phyloP scores from a whole-genome alignment of 2,113 vertebrate genomes.

The Tachycineta bicolor region DNA sequence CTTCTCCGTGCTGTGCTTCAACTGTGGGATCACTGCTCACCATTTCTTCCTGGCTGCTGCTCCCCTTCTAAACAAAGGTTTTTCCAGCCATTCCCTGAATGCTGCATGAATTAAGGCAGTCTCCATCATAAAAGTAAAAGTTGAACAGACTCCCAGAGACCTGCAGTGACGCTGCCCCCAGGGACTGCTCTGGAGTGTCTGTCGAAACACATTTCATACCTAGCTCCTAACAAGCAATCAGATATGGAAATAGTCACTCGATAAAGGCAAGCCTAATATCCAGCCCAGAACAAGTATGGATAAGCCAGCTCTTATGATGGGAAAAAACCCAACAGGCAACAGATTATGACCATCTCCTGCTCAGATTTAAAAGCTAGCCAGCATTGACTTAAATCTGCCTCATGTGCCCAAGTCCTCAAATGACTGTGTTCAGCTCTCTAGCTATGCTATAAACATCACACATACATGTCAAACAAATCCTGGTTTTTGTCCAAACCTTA shows the following conservation, averaged over 20 bases:
- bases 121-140: slow-evolving; percentile 10
- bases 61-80: not conserved
- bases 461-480: not conserved
- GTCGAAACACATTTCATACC: slow-evolving; percentile 5
- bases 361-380: not conserved
- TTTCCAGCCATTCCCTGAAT: not conserved
- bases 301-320: not conserved
- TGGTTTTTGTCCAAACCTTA: not conserved
- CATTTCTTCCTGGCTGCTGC: not conserved
- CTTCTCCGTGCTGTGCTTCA: not conserved
- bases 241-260: not conserved
- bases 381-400: not conserved
- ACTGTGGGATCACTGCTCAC: not conserved
- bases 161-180: not conserved
- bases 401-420: not conserved
- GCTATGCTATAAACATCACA: not conserved
- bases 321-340: not conserved
- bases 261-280: not conserved
- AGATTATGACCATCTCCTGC: not conserved
- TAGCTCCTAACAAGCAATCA: not conserved
- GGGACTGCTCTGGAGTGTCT: not conserved
- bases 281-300: not conserved
- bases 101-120: not conserved
- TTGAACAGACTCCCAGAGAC: slow-evolving; percentile 13
- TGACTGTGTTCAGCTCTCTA: not conserved